A percentile compares a stretch with the other conserved stretches of the same genome.
Evolutionary conservation across 2,888 invertebrate genomes (phyloP).

Genomic region (Scrobipalpa atriplicella): DNA sequence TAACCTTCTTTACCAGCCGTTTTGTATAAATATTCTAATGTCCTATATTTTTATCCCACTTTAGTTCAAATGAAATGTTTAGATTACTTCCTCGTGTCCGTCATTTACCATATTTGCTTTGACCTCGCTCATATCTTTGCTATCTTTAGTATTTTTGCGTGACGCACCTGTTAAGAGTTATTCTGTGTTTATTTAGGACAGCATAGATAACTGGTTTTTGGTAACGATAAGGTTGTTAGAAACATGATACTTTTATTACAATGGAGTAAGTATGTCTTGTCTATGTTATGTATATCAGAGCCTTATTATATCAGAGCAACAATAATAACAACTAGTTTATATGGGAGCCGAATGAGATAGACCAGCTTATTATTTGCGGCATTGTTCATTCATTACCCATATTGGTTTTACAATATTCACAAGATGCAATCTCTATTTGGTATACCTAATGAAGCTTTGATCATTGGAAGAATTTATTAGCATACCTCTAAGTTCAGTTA

Average conservation of each 20-base stretch:
- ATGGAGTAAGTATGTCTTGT: too few species aligned
- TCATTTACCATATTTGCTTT: slow-evolving; percentile 23
- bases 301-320: too few species aligned
- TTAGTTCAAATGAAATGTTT: slow-evolving; percentile 32
- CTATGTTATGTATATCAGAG: too few species aligned
- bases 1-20: too few species aligned
- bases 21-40: not conserved
- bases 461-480: too few species aligned
- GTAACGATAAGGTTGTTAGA: not conserved
- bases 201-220: not conserved
- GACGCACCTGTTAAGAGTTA: slow-evolving; percentile 2
- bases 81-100: slow-evolving; percentile 28
- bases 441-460: too few species aligned
- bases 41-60: not conserved
- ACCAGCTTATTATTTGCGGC: too few species aligned
- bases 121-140: slow-evolving; percentile 18
- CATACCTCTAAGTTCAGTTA: too few species aligned
- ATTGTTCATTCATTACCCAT: too few species aligned
- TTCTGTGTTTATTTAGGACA: not conserved
- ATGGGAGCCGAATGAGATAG: not conserved
- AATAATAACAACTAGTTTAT: too few species aligned
- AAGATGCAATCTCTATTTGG: too few species aligned
- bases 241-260: not conserved
- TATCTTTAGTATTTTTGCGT: slow-evolving; percentile 8
- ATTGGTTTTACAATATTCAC: too few species aligned